Percentiles rank a stretch among this genome's conserved stretches.
phyloP scores from a whole-genome alignment of 2,888 invertebrate species.

The Dasypogon diadema region DNA sequence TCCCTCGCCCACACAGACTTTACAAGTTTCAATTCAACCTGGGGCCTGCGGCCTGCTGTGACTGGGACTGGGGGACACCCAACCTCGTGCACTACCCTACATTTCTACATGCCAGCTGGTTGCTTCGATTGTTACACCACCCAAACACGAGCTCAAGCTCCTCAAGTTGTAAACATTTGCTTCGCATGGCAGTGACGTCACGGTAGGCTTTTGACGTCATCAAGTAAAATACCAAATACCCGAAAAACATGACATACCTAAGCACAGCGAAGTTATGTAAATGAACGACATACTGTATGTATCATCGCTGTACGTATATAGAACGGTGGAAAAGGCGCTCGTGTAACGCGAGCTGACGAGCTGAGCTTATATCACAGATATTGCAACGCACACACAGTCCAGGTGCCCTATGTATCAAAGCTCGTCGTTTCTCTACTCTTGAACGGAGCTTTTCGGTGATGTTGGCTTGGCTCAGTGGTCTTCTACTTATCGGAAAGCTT shows the following conservation, averaged over 20 bases:
- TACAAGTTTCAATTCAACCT: background rate
- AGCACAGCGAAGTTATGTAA: background rate
- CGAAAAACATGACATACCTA: background rate
- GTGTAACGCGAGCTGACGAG: background rate
- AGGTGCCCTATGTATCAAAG: background rate
- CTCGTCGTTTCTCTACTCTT: background rate
- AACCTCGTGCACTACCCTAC: constrained; percentile 27
- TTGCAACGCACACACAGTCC: background rate
- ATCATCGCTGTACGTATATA: background rate
- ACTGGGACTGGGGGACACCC: background rate
- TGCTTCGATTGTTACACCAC: constrained; percentile 38
- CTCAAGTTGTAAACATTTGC: constrained; percentile 42
- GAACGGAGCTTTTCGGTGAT: background rate
- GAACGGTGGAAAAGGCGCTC: background rate
- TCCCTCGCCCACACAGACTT: background rate
- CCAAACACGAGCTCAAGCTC: constrained; percentile 38
- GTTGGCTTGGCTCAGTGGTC: background rate
- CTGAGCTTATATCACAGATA: background rate
- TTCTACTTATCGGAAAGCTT: constrained; percentile 32
- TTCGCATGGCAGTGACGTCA: constrained; percentile 43
- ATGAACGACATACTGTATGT: background rate
- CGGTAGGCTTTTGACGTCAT: constrained; percentile 25
- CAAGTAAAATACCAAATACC: constrained; percentile 4
- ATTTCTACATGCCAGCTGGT: constrained; percentile 24
- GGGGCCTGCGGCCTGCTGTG: background rate